Percentiles rank a stretch among this genome's conserved stretches.
Conservation (phyloP, 2,888 invertebrate genomes). For the Azorinus chamasolen region DNA sequence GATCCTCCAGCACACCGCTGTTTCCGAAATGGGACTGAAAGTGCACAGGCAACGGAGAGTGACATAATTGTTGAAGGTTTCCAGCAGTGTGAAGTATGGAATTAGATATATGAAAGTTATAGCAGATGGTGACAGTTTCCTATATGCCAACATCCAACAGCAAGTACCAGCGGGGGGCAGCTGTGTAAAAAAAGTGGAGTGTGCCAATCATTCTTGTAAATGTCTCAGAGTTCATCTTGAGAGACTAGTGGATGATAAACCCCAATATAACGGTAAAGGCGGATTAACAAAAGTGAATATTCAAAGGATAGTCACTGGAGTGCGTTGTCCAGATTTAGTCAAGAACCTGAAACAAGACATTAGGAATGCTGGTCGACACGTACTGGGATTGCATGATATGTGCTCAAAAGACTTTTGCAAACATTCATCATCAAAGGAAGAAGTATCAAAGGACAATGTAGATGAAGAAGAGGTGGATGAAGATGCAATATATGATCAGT, state of each 20-base stretch:
- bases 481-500: constrained; percentile 16
- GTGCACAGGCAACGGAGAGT: constrained; percentile 51
- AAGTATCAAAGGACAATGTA: neutral
- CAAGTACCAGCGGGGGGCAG: constrained; percentile 37
- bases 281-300: constrained; percentile 24
- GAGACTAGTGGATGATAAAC: constrained; percentile 32
- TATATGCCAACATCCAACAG: constrained; percentile 8
- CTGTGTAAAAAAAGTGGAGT: constrained; percentile 29
- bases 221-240: constrained; percentile 29
- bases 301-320: constrained; percentile 26
- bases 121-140: constrained; percentile 55
- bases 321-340: constrained; percentile 52
- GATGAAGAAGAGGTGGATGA: neutral
- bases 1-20: constrained; percentile 36
- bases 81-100: constrained; percentile 40
- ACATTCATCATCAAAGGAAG: neutral
- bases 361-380: constrained; percentile 44
- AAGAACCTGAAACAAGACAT: constrained; percentile 45
- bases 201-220: constrained; percentile 46
- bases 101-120: constrained; percentile 37
- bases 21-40: constrained; percentile 48
- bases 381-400: constrained; percentile 18
- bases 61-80: constrained; percentile 55
- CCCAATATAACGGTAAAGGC: constrained; percentile 32
- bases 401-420: neutral